phyloP scores from a whole-genome alignment of 2,113 vertebrate genomes.

The Machaerirhynchus nigripectus region DNA sequence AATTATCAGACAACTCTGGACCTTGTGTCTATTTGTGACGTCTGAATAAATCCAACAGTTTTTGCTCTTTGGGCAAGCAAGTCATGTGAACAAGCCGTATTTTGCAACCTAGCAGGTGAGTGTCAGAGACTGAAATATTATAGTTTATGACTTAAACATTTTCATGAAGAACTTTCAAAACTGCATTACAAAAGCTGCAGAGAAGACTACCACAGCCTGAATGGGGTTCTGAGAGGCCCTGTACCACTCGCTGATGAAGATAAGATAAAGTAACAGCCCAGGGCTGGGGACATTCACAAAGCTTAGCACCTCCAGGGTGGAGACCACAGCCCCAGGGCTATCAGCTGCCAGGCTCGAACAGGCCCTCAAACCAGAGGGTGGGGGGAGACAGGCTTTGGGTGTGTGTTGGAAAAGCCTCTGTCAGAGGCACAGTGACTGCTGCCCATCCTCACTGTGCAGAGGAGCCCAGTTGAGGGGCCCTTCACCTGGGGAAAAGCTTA shows the following conservation, averaged over 20 bases:
- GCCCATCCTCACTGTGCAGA: not conserved
- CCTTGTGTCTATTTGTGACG: rapidly evolving
- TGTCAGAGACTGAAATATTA: not conserved
- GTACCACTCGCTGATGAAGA: not conserved
- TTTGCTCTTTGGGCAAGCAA: not conserved
- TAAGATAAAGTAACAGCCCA: not conserved
- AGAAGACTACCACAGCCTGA: not conserved
- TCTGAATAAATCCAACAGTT: not conserved
- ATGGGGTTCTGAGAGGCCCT: not conserved
- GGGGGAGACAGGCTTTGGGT: not conserved
- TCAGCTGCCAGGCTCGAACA: not conserved
- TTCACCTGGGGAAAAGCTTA: not conserved
- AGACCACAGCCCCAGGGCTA: not conserved
- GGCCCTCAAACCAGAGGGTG: not conserved
- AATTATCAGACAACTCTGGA: not conserved
- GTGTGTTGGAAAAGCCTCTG: not conserved
- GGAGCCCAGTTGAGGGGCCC: not conserved
- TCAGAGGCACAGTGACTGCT: not conserved
- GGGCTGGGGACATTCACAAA: not conserved
- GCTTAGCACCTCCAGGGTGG: not conserved
- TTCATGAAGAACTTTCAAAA: not conserved
- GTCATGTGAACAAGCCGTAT: not conserved
- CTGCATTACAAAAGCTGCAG: not conserved
- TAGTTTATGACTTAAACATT: not conserved
- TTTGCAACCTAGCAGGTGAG: not conserved